Conservation (phyloP, 1,140 invertebrate genomes). For the Oncopeltus fasciatus region DNA sequence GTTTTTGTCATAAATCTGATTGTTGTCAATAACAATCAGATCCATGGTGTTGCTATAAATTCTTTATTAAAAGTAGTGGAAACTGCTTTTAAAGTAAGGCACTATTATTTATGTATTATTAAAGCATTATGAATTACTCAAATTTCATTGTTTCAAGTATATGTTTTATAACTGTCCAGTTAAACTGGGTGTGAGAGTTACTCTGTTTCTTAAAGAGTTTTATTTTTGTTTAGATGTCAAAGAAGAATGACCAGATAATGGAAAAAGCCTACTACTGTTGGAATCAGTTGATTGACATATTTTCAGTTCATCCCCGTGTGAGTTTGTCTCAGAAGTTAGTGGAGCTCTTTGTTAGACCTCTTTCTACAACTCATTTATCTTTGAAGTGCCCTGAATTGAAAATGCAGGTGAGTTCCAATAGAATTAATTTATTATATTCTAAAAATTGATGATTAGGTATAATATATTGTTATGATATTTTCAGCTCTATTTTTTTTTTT, state of each 20-base stretch:
- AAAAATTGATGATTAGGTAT: no score
- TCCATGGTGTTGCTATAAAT: conserved; percentile 2
- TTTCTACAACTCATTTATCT: neutral
- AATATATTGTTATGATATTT: no score
- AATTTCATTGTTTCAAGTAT: no score
- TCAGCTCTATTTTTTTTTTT: no score
- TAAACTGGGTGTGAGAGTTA: no score
- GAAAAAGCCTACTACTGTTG: conserved; percentile 1
- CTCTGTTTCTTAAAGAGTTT: no score
- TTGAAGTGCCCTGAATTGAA: conserved; percentile 2
- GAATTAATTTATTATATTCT: no score
- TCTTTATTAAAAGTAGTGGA: neutral
- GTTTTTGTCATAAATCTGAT: neutral
- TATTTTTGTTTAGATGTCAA: neutral
- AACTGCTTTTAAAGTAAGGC: conserved; percentile 1
- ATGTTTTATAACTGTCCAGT: no score
- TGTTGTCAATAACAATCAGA: neutral
- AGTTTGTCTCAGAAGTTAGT: neutral
- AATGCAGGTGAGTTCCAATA: neutral
- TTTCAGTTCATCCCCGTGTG: neutral
- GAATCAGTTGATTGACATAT: neutral
- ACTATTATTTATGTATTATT: no score
- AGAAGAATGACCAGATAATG: neutral
- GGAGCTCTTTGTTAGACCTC: neutral
- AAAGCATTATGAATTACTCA: no score